Percentiles rank a stretch among this genome's conserved stretches.
These are phyloP conservation scores for Octopus sinensis DNA, from an alignment of 1,140 invertebrate species.

Conservation along the genomic window DNA sequence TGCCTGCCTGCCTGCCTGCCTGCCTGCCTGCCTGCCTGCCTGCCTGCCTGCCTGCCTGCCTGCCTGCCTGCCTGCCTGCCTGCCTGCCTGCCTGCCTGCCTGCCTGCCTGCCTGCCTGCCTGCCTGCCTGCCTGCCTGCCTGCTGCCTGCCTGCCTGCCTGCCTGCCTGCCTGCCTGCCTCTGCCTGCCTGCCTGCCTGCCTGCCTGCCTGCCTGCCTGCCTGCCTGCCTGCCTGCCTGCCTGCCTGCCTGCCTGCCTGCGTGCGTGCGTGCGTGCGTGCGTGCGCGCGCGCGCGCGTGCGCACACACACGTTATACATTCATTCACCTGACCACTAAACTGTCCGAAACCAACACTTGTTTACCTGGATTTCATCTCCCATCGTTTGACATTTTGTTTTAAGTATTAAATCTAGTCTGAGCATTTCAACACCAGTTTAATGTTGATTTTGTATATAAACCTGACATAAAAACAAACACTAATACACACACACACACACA, in stretches of 20 bases:
- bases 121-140: slow-evolving; percentile 21
- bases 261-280: not conserved
- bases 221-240: slow-evolving; percentile 21
- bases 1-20: slow-evolving; percentile 24
- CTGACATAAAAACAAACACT: too few relatives aligned
- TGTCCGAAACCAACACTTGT: not conserved
- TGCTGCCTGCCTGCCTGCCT: too few relatives aligned
- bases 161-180: too few relatives aligned
- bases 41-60: slow-evolving; percentile 24
- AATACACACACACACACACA: too few relatives aligned
- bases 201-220: slow-evolving; percentile 21
- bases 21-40: slow-evolving; percentile 21
- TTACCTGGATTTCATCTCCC: too few relatives aligned
- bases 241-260: slow-evolving; percentile 21
- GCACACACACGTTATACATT: not conserved
- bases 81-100: slow-evolving; percentile 21
- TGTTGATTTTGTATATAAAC: too few relatives aligned
- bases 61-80: slow-evolving; percentile 22
- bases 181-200: slow-evolving; percentile 23
- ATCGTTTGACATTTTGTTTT: too few relatives aligned
- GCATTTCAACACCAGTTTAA: too few relatives aligned
- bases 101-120: slow-evolving; percentile 21
- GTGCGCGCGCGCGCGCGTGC: slow-evolving; percentile 18
- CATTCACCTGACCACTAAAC: not conserved
- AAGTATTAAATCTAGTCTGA: too few relatives aligned